A percentile compares a stretch with the other conserved stretches of the same genome.
These are phyloP conservation scores for Papilio glaucus DNA, from an alignment of 1,140 invertebrate genomes.

Conservation along the genomic window DNA sequence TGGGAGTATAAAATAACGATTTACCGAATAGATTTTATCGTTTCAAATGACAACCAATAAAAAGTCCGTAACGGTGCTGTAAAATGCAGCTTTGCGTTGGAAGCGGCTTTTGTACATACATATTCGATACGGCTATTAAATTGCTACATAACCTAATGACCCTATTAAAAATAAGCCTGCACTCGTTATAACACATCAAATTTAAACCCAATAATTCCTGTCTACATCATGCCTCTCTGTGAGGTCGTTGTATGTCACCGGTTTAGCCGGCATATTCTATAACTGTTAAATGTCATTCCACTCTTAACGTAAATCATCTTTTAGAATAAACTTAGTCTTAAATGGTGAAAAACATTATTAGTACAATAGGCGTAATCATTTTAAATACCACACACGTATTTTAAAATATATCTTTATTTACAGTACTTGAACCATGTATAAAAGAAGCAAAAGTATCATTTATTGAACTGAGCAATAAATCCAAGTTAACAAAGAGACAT, in stretches of 20 bases:
- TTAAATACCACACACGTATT: too few species aligned
- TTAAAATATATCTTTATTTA: neutral
- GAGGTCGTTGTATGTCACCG: too few species aligned
- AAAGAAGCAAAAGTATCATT: neutral
- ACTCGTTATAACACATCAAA: neutral
- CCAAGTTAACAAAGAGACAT: slow-evolving; percentile 16
- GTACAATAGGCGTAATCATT: too few species aligned
- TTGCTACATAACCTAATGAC: neutral
- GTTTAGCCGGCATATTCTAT: too few species aligned
- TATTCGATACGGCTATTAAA: neutral
- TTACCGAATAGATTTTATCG: slow-evolving; percentile 12
- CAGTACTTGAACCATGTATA: neutral
- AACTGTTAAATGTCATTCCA: too few species aligned
- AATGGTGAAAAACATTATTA: too few species aligned
- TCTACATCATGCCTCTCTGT: too few species aligned
- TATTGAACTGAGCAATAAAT: slow-evolving; percentile 3
- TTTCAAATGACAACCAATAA: slow-evolving; percentile 13
- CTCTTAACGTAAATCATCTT: too few species aligned
- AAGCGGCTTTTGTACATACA: neutral
- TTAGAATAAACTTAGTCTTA: too few species aligned
- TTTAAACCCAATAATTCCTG: neutral
- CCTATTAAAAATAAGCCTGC: neutral
- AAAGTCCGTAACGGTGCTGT: neutral
- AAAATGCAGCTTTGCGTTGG: slow-evolving; percentile 8
- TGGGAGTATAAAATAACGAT: neutral